phyloP scores from a whole-genome alignment of 1,140 invertebrate species.

The Heliothis virescens region DNA sequence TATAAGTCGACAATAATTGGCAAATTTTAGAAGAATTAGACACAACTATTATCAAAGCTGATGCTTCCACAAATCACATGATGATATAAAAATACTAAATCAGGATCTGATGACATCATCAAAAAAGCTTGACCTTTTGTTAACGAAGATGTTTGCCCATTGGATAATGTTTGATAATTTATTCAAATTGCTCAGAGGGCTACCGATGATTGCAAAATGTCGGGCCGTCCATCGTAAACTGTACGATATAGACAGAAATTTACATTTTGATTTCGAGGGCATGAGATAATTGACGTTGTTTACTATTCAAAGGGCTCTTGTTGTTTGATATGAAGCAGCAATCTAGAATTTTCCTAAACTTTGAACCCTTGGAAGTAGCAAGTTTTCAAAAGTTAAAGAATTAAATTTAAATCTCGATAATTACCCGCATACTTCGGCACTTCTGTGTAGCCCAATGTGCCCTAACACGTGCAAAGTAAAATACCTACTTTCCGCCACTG shows the following conservation, averaged over 20 bases:
- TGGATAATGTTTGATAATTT: constrained; percentile 37
- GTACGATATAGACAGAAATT: constrained; percentile 18
- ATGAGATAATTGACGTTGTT: constrained; percentile 8
- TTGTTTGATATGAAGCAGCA: background rate
- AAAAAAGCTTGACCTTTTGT: constrained; percentile 13
- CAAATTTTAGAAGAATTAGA: too few relatives aligned
- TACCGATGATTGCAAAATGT: constrained; percentile 40
- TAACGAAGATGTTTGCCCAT: constrained; percentile 31
- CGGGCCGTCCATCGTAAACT: constrained; percentile 17
- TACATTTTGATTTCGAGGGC: constrained; percentile 43
- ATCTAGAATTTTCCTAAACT: background rate
- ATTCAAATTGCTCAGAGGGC: constrained; percentile 38
- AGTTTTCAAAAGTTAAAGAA: too few relatives aligned
- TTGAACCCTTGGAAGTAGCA: too few relatives aligned
- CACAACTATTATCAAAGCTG: too few relatives aligned
- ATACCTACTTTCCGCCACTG: too few relatives aligned
- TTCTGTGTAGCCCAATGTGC: too few relatives aligned
- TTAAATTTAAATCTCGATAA: too few relatives aligned
- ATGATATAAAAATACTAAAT: background rate
- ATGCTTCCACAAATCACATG: background rate
- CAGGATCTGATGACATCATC: background rate
- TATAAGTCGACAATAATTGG: too few relatives aligned
- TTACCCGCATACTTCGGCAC: too few relatives aligned
- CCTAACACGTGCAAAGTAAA: too few relatives aligned
- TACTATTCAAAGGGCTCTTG: background rate